Evolutionary conservation across 2,888 invertebrate genomes (phyloP), one percentile per base, ranked within the genome.

Genomic region (Platycheirus albimanus): DNA sequence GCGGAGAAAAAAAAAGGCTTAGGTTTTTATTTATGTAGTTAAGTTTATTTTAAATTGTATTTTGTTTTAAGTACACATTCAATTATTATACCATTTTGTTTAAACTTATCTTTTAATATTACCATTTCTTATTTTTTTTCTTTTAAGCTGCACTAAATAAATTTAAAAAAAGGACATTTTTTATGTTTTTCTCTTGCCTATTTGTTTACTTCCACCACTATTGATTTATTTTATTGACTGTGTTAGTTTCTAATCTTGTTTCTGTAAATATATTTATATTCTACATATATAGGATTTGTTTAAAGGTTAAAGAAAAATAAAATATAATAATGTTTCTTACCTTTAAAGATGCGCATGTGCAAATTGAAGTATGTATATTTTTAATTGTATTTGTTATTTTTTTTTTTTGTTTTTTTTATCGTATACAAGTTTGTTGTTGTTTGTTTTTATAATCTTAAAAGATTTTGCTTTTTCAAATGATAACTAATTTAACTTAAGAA

Each of bases 121-220:
- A 70, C 43, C 74, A 58, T 47, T 77, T 74, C 19, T 11, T 28
- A 47, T 36, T 69, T 2, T 52, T 69, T 58, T 47, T n/a, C n/a
- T 30, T 54, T 75, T 38, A 86, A 85, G 83, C 85, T 85, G 85
- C 85, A 80, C 77, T 84, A 80, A 72, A 79, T 85, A 83, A 71
- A 81, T 76, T 80, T 52, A 47, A 45, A 54, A 52, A 54, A 41
- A 54, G 30, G 41, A 49, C 61, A 74, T 66, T 52, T 63, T 61
- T 70, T 19, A 54, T 45, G 20, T 36, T 70, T 75, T 74, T 66
- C n/a, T 56, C 17, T 36, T 72, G 7, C 52, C 36, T 75, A 49
- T 51, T 61, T 49, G 56, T 69, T 81, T 51, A 47, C 74, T 74
- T 20, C 47, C 38, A 61, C 63, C 63, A 56, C 72, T 66, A 41